These are phyloP conservation scores for Lerema accius DNA, from an alignment of 1,140 invertebrate genomes.

Conservation along the genomic window DNA sequence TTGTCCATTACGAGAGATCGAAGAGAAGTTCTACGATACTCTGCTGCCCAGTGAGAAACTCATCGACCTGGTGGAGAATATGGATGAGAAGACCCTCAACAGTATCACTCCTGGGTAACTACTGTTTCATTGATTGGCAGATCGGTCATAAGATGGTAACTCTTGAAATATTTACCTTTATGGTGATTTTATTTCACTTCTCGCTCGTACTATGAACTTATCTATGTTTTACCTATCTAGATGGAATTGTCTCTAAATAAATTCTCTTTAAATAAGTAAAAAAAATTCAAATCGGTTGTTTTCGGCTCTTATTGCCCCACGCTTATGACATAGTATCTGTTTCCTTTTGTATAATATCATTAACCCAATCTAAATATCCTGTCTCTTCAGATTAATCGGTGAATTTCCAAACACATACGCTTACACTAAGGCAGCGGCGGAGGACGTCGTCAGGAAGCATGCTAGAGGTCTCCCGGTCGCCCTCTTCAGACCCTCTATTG, in stretches of 20 bases:
- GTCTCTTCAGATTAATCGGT: conserved; percentile 84
- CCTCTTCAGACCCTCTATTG: conserved; percentile 89
- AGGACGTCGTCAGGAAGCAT: conserved; percentile 87
- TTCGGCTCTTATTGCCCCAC: too few relatives aligned
- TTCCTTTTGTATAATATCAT: too few relatives aligned
- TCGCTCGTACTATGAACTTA: too few relatives aligned
- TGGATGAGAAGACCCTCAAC: conserved; percentile 86
- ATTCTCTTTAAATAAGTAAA: too few relatives aligned
- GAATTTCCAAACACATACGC: conserved; percentile 94
- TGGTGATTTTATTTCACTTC: too few relatives aligned
- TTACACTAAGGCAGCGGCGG: conserved; percentile 92
- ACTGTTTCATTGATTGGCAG: conserved; percentile 24
- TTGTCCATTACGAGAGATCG: conserved; percentile 84
- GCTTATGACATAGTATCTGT: too few relatives aligned
- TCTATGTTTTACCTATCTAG: too few relatives aligned
- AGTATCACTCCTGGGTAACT: conserved; percentile 88
- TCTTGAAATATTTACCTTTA: too few relatives aligned
- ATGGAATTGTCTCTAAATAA: too few relatives aligned
- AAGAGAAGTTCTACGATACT: conserved; percentile 90
- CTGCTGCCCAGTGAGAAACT: conserved; percentile 89
- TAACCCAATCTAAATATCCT: too few relatives aligned
- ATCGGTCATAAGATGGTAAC: too few relatives aligned
- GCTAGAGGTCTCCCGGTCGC: conserved; percentile 87
- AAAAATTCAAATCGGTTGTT: too few relatives aligned
- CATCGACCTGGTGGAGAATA: conserved; percentile 82